A percentile compares a stretch with the other conserved stretches of the same genome.
phyloP scores from a whole-genome alignment of 2,888 invertebrate genomes.

The Tubulanus polymorphus region DNA sequence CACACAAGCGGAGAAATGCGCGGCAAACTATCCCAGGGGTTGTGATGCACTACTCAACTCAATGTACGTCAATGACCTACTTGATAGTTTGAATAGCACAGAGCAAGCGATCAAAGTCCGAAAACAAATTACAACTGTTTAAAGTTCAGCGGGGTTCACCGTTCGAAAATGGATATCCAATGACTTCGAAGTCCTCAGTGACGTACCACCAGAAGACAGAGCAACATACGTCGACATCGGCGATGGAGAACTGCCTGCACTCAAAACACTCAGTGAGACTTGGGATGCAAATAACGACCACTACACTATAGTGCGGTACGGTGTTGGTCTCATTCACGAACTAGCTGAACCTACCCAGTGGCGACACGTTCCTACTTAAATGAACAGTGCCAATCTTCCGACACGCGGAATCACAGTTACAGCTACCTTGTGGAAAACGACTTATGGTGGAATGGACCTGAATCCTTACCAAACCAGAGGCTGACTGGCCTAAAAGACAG shows the following conservation, averaged over 20 bases:
- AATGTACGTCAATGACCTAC: background rate
- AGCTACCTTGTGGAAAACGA: too few species aligned
- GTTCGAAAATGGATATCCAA: slow-evolving; percentile 14
- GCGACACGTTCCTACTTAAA: too few species aligned
- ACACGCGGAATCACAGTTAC: too few species aligned
- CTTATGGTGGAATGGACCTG: slow-evolving; percentile 10
- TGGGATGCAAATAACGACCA: slow-evolving; percentile 8
- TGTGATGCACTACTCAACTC: background rate
- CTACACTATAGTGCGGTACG: too few species aligned
- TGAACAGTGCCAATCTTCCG: too few species aligned
- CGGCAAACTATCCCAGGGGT: background rate
- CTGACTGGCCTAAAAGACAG: background rate
- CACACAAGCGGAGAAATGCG: background rate
- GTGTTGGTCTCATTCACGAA: too few species aligned
- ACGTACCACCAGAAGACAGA: background rate
- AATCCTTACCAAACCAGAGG: slow-evolving; percentile 1
- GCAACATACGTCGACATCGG: background rate
- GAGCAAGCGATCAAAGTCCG: background rate
- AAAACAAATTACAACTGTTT: background rate
- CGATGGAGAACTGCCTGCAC: slow-evolving; percentile 2
- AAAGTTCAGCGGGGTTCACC: slow-evolving; percentile 4
- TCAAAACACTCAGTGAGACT: slow-evolving; percentile 10
- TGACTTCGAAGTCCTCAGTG: background rate
- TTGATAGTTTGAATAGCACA: background rate
- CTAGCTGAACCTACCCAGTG: too few species aligned